These are phyloP conservation scores for Dione juno DNA, from an alignment of 2,888 invertebrate species.

Conservation along the genomic window DNA sequence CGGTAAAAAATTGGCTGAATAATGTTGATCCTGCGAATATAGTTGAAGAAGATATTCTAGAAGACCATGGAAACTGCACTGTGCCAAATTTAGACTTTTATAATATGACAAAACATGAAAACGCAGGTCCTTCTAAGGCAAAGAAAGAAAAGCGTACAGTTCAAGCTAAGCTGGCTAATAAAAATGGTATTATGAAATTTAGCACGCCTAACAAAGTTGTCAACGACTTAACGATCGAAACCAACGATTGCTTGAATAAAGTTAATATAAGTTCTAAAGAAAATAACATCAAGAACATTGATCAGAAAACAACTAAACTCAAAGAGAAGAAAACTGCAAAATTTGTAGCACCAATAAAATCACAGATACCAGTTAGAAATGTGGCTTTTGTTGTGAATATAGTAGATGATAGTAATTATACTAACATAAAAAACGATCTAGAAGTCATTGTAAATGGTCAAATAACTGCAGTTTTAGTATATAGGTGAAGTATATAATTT, in stretches of 20 bases:
- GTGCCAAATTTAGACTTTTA: slow-evolving; percentile 29
- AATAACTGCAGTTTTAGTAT: slow-evolving; percentile 55
- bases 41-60: not conserved
- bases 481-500: slow-evolving; percentile 56
- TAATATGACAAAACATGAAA: not conserved
- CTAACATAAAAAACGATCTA: slow-evolving; percentile 37
- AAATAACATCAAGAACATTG: slow-evolving; percentile 5
- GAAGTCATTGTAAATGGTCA: slow-evolving; percentile 45
- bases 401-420: slow-evolving; percentile 51
- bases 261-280: slow-evolving; percentile 20
- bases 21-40: slow-evolving; percentile 49
- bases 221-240: not conserved
- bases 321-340: slow-evolving; percentile 58
- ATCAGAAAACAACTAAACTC: slow-evolving; percentile 18
- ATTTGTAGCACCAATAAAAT: slow-evolving; percentile 66
- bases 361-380: slow-evolving; percentile 63
- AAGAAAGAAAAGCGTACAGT: slow-evolving; percentile 43
- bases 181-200: slow-evolving; percentile 72
- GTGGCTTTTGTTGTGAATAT: slow-evolving; percentile 53
- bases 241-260: not conserved
- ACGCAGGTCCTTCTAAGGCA: not conserved
- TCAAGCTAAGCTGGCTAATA: slow-evolving; percentile 69
- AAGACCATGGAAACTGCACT: not conserved
- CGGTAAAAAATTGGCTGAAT: slow-evolving; percentile 68
- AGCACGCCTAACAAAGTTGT: slow-evolving; percentile 54